Evolutionary conservation across 2,888 invertebrate species (phyloP).

Genomic region (Unio delphinus): DNA sequence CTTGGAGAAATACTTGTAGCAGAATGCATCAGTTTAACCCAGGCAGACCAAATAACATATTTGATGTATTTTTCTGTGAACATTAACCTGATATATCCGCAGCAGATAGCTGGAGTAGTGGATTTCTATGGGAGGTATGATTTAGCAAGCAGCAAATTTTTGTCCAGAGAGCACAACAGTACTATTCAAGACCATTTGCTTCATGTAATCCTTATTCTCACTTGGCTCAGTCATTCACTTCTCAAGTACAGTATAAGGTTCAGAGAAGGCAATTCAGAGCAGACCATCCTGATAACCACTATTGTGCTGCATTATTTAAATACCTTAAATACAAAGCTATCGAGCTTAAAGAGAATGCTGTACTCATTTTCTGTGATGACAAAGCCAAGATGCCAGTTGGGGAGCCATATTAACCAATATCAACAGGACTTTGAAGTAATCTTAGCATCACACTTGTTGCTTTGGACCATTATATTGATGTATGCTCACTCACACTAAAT

Average conservation of each 20-base stretch:
- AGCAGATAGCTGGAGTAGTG: constrained; percentile 23
- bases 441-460: constrained; percentile 4
- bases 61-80: constrained; percentile 22
- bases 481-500: constrained; percentile 18
- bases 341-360: constrained; percentile 7
- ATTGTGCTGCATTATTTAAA: constrained; percentile 22
- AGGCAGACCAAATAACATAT: constrained; percentile 19
- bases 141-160: constrained; percentile 11
- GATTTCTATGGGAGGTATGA: constrained; percentile 22
- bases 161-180: constrained; percentile 30
- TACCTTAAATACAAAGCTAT: constrained; percentile 25
- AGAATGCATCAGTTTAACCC: constrained; percentile 15
- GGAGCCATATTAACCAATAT: constrained; percentile 10
- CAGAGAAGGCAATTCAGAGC: constrained; percentile 24
- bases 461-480: constrained; percentile 19
- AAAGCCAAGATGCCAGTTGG: constrained; percentile 19
- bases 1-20: constrained; percentile 1
- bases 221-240: constrained; percentile 13
- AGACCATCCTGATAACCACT: constrained; percentile 24
- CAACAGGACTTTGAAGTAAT: constrained; percentile 16
- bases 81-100: constrained; percentile 16
- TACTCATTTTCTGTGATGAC: constrained; percentile 15
- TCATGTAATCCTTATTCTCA: constrained; percentile 26
- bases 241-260: constrained; percentile 27
- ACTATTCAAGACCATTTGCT: constrained; percentile 34